Base-by-base conservation (phyloP, 2,113 vertebrate genomes). In the Cygnus atratus region DNA sequence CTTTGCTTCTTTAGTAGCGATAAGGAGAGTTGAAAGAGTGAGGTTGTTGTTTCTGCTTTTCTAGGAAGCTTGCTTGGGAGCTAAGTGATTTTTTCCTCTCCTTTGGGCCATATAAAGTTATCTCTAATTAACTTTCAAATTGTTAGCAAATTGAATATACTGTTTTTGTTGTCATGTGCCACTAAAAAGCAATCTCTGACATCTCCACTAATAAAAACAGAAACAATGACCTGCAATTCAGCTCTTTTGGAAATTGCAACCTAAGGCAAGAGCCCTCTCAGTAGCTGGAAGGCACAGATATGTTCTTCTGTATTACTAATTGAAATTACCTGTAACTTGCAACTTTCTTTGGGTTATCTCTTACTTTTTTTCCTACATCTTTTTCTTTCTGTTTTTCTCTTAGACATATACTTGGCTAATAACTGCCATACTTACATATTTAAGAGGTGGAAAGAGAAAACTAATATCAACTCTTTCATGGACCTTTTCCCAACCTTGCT, bases 401-500 rank as follows among this genome's bases (percentile, higher is more conserved):
- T 79, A 21, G 50, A 6, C 58, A 28, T 4, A 9, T 41, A 22
- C 37, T 74, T 93, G 48, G 58, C 79, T 87, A 22, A 58, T 81
- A 94, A 29, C 44, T 96, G 76, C 72, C 35, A 79, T 68, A 35
- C 77, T 92, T 61, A 65, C 31, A n/a, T 2, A 5, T 50, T 92
- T 82, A 93, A 58, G 54, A 84, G 80, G 74, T 90, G 83, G 46
- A 90, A 84, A 92, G 82, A 62, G 87, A 84, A 88, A 72, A 82
- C 78, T 84, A 68, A 16, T 84, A 74, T 58, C n/a, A 77, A 0
- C 37, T 85, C 43, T 0, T 1, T 79, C n/a, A 25, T 76, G 73
- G 90, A 82, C 46, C 66, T 94, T 85, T 90, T 91, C 88, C 88
- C 88, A 93, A 2, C 66, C 86, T 92, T 91, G 77, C 81, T 92